These are phyloP conservation scores for Nycteola revayana DNA, from an alignment of 2,888 invertebrate genomes.

Conservation along the genomic window DNA sequence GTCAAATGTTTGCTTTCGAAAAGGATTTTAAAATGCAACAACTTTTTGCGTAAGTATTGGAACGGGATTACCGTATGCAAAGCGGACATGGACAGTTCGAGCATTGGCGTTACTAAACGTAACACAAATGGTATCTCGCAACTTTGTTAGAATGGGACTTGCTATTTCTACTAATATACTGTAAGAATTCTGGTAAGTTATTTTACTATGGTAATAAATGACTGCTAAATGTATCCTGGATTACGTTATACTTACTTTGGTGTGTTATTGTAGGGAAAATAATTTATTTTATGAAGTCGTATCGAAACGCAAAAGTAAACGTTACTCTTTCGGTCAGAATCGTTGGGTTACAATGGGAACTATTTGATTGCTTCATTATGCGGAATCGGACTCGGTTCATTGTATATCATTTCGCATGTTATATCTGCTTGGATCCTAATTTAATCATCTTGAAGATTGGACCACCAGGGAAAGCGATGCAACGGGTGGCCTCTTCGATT, in stretches of 20 bases:
- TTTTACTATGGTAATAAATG: no score
- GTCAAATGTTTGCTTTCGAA: slow-evolving; percentile 76
- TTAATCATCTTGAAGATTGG: slow-evolving; percentile 80
- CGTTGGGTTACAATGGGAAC: slow-evolving; percentile 61
- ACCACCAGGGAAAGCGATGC: slow-evolving; percentile 69
- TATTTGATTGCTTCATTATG: slow-evolving; percentile 81
- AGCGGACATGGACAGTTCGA: slow-evolving; percentile 41
- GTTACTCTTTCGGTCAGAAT: slow-evolving; percentile 39
- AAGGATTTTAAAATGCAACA: slow-evolving; percentile 79
- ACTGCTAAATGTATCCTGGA: no score
- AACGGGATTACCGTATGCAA: slow-evolving; percentile 72
- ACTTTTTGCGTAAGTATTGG: slow-evolving; percentile 67
- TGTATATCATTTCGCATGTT: slow-evolving; percentile 80
- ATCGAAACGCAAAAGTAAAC: slow-evolving; percentile 37
- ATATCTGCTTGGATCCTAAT: slow-evolving; percentile 77
- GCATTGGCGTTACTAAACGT: slow-evolving; percentile 36
- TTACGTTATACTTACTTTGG: no score
- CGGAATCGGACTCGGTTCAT: slow-evolving; percentile 66
- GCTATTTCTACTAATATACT: no score
- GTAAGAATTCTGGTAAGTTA: no score
- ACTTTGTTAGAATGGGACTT: slow-evolving; percentile 22
- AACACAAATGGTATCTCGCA: slow-evolving; percentile 41
- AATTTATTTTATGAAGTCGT: neutral
- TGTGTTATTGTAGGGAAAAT: no score
- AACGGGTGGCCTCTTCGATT: slow-evolving; percentile 65